These are phyloP conservation scores for Hyposmocoma kahamanoa DNA, from an alignment of 1,140 invertebrate genomes.

Conservation along the genomic window DNA sequence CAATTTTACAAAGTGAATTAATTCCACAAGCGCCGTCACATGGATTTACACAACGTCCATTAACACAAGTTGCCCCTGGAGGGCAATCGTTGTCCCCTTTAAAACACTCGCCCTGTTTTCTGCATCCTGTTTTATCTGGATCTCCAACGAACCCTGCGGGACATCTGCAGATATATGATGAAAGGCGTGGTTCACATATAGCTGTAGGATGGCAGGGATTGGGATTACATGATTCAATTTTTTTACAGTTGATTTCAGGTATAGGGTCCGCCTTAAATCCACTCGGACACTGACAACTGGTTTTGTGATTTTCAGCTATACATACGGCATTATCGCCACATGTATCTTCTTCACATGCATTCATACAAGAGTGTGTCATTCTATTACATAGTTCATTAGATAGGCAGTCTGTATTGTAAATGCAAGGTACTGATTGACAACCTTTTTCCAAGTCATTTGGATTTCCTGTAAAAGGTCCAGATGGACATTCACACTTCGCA, in stretches of 20 bases:
- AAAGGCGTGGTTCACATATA: conserved; percentile 80
- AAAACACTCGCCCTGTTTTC: conserved; percentile 80
- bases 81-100: conserved; percentile 86
- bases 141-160: conserved; percentile 84
- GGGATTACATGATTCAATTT: conserved; percentile 80
- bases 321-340: conserved; percentile 93
- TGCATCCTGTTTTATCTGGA: conserved; percentile 82
- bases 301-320: conserved; percentile 87
- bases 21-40: conserved; percentile 84
- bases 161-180: conserved; percentile 83
- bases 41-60: conserved; percentile 83
- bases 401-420: conserved; percentile 89
- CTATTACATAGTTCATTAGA: conserved; percentile 86
- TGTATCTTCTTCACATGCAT: conserved; percentile 86
- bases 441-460: conserved; percentile 83
- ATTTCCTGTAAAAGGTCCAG: conserved; percentile 87
- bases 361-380: conserved; percentile 85
- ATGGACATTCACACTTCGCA: conserved; percentile 90
- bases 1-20: conserved; percentile 85
- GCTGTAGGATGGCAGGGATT: conserved; percentile 88
- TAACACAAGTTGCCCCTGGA: conserved; percentile 80
- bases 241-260: conserved; percentile 85
- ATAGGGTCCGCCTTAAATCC: conserved; percentile 86
- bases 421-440: conserved; percentile 86
- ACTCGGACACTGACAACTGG: conserved; percentile 88